These are phyloP conservation scores for Hippocampus guttulatus DNA, from an alignment of 2,113 vertebrate genomes.

Conservation along the genomic window DNA sequence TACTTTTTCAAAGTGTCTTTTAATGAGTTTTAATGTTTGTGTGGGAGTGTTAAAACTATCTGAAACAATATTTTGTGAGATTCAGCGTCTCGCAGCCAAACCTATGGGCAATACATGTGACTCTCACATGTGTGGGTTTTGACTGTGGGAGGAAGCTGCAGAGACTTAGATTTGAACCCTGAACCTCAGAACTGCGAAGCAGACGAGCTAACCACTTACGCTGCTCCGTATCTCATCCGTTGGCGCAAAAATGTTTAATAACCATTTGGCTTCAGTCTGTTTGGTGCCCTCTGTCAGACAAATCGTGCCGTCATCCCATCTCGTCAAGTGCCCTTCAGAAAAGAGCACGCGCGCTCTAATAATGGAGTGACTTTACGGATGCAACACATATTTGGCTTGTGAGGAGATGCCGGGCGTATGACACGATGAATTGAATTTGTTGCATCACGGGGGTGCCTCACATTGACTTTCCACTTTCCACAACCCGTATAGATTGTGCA, in stretches of 20 bases:
- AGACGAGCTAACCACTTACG: background rate
- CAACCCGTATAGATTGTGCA: constrained; percentile 1
- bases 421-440: constrained; percentile 21
- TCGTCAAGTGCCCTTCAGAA: constrained; percentile 56
- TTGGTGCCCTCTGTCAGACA: background rate
- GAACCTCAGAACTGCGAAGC: background rate
- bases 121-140: no score
- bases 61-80: no score
- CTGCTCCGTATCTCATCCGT: background rate
- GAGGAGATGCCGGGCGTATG: background rate
- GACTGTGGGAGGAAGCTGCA: no score
- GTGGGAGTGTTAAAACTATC: no score
- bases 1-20: no score
- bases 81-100: no score
- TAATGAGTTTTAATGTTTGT: no score
- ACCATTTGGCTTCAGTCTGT: background rate
- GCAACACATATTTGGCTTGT: constrained; percentile 15
- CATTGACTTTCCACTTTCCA: background rate
- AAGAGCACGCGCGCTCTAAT: constrained; percentile 34
- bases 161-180: no score
- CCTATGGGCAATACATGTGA: no score
- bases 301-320: constrained; percentile 39
- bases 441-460: constrained; percentile 17
- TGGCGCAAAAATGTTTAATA: background rate
- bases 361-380: constrained; percentile 17